These are phyloP conservation scores for Galbula dea DNA, from an alignment of 2,113 vertebrate genomes.

Conservation along the genomic window DNA sequence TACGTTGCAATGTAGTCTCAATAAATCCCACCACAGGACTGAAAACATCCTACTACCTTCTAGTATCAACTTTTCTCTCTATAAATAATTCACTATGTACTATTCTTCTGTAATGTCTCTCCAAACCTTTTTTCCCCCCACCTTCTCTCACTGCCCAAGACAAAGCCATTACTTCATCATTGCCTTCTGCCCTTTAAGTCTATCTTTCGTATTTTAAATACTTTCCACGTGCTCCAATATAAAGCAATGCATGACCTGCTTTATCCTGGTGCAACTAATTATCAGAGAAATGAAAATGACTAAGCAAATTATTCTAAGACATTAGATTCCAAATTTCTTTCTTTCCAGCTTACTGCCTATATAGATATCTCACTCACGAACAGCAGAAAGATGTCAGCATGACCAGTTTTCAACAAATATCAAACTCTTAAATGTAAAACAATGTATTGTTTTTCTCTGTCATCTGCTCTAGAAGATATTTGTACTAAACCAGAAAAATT, in stretches of 20 bases:
- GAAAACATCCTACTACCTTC: constrained; percentile 6
- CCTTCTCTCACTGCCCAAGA: background rate
- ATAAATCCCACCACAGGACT: background rate
- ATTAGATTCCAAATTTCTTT: background rate
- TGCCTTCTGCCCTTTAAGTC: constrained; percentile 6
- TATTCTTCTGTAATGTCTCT: constrained; percentile 36
- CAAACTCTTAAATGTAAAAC: background rate
- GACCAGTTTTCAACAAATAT: background rate
- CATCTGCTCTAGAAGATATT: background rate
- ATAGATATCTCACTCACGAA: background rate
- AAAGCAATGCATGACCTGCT: background rate
- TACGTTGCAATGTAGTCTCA: background rate
- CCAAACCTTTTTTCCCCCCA: background rate
- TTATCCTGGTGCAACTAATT: background rate
- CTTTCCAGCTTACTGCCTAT: background rate
- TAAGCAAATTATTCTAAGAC: background rate
- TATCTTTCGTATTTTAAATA: constrained; percentile 10
- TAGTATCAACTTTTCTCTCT: background rate
- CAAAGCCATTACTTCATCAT: constrained; percentile 39
- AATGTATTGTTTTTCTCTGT: background rate
- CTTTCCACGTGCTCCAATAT: background rate
- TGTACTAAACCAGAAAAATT: background rate
- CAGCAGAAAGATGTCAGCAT: background rate
- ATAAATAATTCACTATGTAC: constrained; percentile 43
- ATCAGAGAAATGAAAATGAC: background rate